Conservation (phyloP, 2,888 invertebrate species). For the Lepeophtheirus nordmannii region DNA sequence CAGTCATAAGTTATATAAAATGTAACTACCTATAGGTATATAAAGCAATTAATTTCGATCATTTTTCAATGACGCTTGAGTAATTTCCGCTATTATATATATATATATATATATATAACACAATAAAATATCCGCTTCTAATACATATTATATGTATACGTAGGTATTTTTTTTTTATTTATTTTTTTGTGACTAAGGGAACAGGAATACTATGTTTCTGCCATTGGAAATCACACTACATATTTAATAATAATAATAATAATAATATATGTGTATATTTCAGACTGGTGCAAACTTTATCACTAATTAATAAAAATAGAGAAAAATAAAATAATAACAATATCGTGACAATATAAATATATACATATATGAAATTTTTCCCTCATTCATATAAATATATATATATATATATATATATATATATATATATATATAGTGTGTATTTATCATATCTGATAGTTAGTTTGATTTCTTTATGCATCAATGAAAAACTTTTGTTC, state of each 20-base stretch:
- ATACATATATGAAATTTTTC: not conserved
- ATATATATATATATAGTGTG: too few relatives aligned
- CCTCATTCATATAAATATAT: too few relatives aligned
- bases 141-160: too few relatives aligned
- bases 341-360: conserved; percentile 6
- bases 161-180: not conserved
- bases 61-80: conserved; percentile 6
- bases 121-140: not conserved
- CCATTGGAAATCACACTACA: too few relatives aligned
- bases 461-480: conserved; percentile 6
- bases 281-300: not conserved
- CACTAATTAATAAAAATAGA: conserved; percentile 3
- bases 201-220: too few relatives aligned
- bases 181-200: not conserved
- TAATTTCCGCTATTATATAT: not conserved
- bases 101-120: too few relatives aligned
- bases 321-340: not conserved
- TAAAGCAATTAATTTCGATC: not conserved
- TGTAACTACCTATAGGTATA: not conserved
- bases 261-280: not conserved
- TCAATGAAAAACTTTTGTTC: not conserved
- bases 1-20: not conserved
- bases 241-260: not conserved
- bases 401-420: too few relatives aligned
- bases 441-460: conserved; percentile 1